Evolutionary conservation across 2,888 invertebrate species (phyloP), one percentile per base, ranked within the genome.

Genomic region (Orthosia cruda): DNA sequence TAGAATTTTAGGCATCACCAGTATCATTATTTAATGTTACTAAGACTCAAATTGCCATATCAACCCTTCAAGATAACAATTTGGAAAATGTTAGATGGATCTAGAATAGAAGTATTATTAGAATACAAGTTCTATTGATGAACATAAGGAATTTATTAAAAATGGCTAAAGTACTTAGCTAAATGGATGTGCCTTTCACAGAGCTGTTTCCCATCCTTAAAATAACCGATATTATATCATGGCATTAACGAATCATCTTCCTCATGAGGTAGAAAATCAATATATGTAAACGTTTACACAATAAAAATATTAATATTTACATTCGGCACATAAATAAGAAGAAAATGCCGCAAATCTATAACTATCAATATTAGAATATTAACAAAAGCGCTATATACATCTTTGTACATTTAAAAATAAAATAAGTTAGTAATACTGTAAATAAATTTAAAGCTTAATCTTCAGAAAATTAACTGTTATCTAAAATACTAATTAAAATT

Each of bases 361-460:
- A 84, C 79, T 87, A 84, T 73, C 50, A 77, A 77, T 80, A 81
- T 71, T 83, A 81, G 76, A 85, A 85, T 91, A 91, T 92, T 87
- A 93, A 93, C 92, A 91, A 90, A 94, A 92, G 81, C 84, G 64
- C 62, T 96, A 96, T 96, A 91, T 96, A 96, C 96, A 96, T 81
- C 83, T 95, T 94, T 96, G 86, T 96, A 95, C 95, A 96, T 79
- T 87, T 87, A 89, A 89, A 92, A 92, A 89, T 93, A 93, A 94
- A 95, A 95, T 95, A 96, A 95, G 93, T 96, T 96, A 96, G 92
- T 96, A 96, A 96, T 96, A 96, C 96, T 96, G 96, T 96, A 95
- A 96, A 96, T 93, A 95, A 93, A 90, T 92, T 96, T 96, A 96
- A 96, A 94, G 95, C 95, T 95, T 93, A 94, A 88, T 88, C 78